Evolutionary conservation across 2,113 vertebrate genomes (phyloP), one percentile per base, ranked within the genome.

Genomic region (Gadus chalcogrammus): DNA sequence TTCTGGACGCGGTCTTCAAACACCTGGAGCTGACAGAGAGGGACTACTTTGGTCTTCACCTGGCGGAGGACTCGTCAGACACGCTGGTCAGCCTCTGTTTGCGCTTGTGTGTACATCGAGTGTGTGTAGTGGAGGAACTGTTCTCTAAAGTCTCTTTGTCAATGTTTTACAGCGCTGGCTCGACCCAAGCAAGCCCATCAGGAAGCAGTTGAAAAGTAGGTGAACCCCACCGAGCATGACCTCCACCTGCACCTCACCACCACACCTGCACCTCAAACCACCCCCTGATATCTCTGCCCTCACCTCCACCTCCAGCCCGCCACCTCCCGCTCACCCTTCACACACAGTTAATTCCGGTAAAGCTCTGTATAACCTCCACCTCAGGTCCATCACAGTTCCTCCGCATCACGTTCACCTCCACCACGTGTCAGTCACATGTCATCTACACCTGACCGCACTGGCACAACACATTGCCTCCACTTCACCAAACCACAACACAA

Each of bases 121-220:
- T 70, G 79, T 65, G 70, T 15, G 65, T 27, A 1, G 79, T 78
- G 65, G 72, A 82, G 68, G 69, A 77, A 70, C 75, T 68, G 58
- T 75, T 87, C 81, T 82, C 79, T 86, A 28, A 84, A 89, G 81
- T 85, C 80, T 88, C 75, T 87, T 78, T 61, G 87, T 90, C 75
- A 87, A 88, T 92, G 71, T 90, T 87, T 93, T 92, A 81, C 93
- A 99, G 97, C 94, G 94, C 90, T 99, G 97, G 97, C 88, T 99
- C 90, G 97, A 99, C 94, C 92, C 96, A 88, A 98, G 94, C 91
- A 99, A 99, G 91, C 95, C 94, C 79, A 93, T 99, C 92, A 96
- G 96, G 92, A 99, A 99, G 90, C 97, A 99, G 90, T 93, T 99
- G 88, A 99, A 98, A 93, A 94, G 97, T 99, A 90, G 92, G 97